phyloP scores from a whole-genome alignment of 92 coral and sea anemone species.

The Porites lobata region DNA sequence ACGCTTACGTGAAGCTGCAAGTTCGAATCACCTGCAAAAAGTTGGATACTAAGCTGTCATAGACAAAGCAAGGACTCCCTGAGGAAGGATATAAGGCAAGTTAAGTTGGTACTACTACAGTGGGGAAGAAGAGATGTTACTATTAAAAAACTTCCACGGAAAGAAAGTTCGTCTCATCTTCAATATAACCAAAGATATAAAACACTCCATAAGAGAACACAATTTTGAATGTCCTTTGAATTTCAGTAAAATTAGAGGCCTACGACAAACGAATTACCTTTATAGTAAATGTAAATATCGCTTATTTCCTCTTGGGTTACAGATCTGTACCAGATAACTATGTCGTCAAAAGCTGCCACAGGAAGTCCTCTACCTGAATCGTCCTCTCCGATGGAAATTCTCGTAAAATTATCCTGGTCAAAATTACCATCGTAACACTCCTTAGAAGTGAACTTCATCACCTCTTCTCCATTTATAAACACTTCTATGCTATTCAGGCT shows the following conservation, averaged over 20 bases:
- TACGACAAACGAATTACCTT: slow-evolving; percentile 1
- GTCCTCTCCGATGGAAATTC: slow-evolving; percentile 1
- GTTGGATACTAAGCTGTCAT: not conserved
- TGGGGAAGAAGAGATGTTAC: too few relatives aligned
- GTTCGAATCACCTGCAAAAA: slow-evolving; percentile 5
- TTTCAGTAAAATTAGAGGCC: not conserved
- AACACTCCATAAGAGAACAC: not conserved
- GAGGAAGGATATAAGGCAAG: too few relatives aligned
- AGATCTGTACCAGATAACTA: slow-evolving; percentile 37
- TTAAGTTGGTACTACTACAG: too few relatives aligned
- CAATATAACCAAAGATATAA: too few relatives aligned
- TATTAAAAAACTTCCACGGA: too few relatives aligned
- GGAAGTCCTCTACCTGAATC: not conserved
- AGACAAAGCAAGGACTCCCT: too few relatives aligned
- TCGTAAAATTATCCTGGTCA: not conserved
- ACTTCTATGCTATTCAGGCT: not conserved
- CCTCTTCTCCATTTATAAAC: slow-evolving; percentile 17
- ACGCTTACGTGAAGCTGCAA: not conserved
- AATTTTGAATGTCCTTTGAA: too few relatives aligned
- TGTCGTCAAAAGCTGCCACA: slow-evolving; percentile 38
- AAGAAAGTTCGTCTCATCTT: too few relatives aligned
- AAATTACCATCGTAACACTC: slow-evolving; percentile 8
- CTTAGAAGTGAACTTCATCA: not conserved
- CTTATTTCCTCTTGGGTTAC: slow-evolving; percentile 4
- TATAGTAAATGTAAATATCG: slow-evolving; percentile 15